phyloP scores from a whole-genome alignment of 2,888 invertebrate genomes.

The Meliscaeva auricollis region DNA sequence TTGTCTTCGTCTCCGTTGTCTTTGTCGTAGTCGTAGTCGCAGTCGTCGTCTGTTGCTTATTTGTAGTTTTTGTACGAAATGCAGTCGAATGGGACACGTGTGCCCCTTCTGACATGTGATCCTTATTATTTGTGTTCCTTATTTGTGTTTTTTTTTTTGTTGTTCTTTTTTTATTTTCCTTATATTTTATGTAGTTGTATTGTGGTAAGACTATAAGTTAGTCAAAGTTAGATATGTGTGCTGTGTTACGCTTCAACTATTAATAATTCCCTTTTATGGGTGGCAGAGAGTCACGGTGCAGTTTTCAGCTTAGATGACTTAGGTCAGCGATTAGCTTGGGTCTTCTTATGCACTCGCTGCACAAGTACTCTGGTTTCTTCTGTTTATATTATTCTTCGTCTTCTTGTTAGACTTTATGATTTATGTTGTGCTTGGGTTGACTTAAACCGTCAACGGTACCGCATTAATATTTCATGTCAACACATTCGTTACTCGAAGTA shows the following conservation, averaged over 20 bases:
- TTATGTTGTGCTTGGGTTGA: conserved; percentile 67
- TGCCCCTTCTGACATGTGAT: conserved; percentile 70
- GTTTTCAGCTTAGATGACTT: conserved; percentile 13
- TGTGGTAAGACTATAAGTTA: conserved; percentile 22
- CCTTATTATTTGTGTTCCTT: conserved; percentile 45
- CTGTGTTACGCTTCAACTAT: conserved; percentile 49
- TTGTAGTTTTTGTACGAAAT: conserved; percentile 63
- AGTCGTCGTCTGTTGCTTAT: conserved; percentile 26
- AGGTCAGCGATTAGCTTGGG: conserved; percentile 52
- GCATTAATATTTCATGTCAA: conserved; percentile 75
- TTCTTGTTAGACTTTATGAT: conserved; percentile 65
- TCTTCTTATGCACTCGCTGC: conserved; percentile 16
- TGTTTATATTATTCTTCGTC: conserved; percentile 2
- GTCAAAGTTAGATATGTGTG: conserved; percentile 56
- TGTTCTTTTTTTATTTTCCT: neutral
- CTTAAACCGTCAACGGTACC: conserved; percentile 61
- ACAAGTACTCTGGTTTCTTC: too few relatives aligned
- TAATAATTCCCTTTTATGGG: conserved; percentile 22
- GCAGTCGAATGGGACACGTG: conserved; percentile 63
- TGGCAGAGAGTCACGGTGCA: conserved; percentile 14
- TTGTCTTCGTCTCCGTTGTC: neutral
- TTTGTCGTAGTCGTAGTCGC: neutral
- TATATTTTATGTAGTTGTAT: neutral
- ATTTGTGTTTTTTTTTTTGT: conserved; percentile 4
- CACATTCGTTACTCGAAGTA: conserved; percentile 49